Evolutionary conservation across 92 coral and sea anemone species (phyloP), one percentile per base, ranked within the genome.

Genomic region (Pocillopora grandis): DNA sequence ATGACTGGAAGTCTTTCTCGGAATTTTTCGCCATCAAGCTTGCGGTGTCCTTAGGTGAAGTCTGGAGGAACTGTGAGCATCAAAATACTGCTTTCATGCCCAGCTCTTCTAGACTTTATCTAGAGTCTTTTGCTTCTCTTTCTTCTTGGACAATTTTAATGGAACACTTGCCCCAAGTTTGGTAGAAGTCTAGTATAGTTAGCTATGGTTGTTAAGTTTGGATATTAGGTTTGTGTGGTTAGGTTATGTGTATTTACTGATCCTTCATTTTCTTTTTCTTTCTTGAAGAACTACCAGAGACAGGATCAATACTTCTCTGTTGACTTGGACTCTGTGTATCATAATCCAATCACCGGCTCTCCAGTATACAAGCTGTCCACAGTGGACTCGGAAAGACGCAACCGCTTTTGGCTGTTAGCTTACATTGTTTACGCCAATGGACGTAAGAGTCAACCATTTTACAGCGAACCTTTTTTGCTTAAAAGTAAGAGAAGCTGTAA

Each of bases 331-430:
- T 95, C 99, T 1, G 94, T 96, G 71, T 96, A 96, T 78, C 91
- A 94, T 58, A 82, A 88, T 36, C 91, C 98, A 13, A 79, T 82
- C 31, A 91, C 91, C 67, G 99, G 99, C 37, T 83, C 91, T 15
- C 99, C 99, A 15, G 98, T 96, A 59, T 96, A 96, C 89, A 96
- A 96, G 71, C 98, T 96, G 11, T 93, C 99, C 48, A 96, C 99
- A 9, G 99, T 96, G 73, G 99, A 96, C 48, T 93, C 98, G 6
- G 99, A 96, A 48, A 86, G 98, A 72, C 87, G 99, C 70, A 96
- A 96, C 70, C 93, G 94, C 76, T 96, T 96, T 80, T 86, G 94
- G 67, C 87, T 96, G 20, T 89, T 96, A 5, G 98, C 94, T 19
- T 89, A 89, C 69, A 66, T 94, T 15, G 87, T 89, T 49, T 96